Base-by-base conservation (phyloP, 1,140 invertebrate genomes). In the Teleogryllus occipitalis region DNA sequence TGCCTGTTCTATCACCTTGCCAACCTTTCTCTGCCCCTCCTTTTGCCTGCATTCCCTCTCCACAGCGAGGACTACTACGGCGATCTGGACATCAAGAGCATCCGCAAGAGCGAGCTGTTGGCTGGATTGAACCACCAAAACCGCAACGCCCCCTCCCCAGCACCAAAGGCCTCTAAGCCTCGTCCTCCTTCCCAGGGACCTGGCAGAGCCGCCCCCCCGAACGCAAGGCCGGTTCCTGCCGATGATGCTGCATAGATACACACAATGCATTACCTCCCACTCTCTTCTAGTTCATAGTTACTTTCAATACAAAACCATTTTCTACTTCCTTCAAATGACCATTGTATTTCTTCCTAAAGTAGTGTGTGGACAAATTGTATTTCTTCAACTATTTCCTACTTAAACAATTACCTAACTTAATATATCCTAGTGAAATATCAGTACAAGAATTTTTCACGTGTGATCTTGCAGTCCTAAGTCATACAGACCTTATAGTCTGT, bases 31-130 rank as follows among this genome's bases (percentile, higher is more conserved):
- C 7, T 81, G 22, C 79, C 22, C 22, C 8, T 47, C 27, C 77
- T 81, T 81, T 74, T 74, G 27, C 76, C 48, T 46, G 27, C 22
- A 73, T 77, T 79, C 18, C 47, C 78, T 74, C 77, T 73, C 72
- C 88, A 87, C 91, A 96, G 96, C 90, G 95, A 97, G 90, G 95
- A 97, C 91, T 97, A 97, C 91, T 97, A 97, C 85, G 96, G 96
- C 82, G 95, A 97, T 87, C 87, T 97, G 90, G 95, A 97, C 88
- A 88, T 97, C 88, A 97, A 97, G 91, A 91, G 92, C 88, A 95
- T 97, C 90, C 93, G 94, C 87, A 97, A 97, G 90, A 95, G 93
- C 87, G 94, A 96, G 87, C 90, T 96, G 82, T 89, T 94, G 84
- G 89, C 93, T 83, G 95, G 95, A 82, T 89, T 94, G 83, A 90